Base-by-base conservation (phyloP, 2,113 vertebrate species). In the Microtus richardsoni region DNA sequence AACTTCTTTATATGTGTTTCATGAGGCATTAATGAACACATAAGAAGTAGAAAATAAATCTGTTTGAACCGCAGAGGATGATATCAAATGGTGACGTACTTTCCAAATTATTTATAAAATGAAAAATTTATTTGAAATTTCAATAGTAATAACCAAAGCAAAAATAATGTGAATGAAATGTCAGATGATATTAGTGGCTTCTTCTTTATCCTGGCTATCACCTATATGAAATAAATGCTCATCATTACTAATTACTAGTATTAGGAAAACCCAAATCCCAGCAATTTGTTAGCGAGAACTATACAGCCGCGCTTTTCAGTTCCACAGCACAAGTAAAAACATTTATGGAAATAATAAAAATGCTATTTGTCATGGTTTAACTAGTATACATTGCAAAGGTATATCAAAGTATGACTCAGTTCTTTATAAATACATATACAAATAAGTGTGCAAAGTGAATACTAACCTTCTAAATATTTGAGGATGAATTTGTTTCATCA, bases 61-160 rank as follows among this genome's bases (percentile, higher is more conserved):
- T 66, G 16, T 39, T 4, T 68, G 52, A 41, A 84, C 13, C 66
- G 10, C 24, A 84, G 3, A 47, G 3, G 30, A 47, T 19, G 3
- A 4, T 21, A 3, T 28, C 14, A 47, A 64, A 39, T 44, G 1
- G 4, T 64, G 0, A 54, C 21, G 14, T 11, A 0, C 44, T 75
- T 6, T 47, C 44, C 19, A 66, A 54, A 17, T 26, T 64, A 80
- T 52, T 4, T 24, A 10, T 64, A 80, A 88, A 13, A 11, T 49
- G 5, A 62, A 41, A 33, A n/a, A 47, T 12, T 62, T 62, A 39
- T 60, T 60, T 94, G 2, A 70, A 88, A 70, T 54, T 10, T 21
- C 39, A 71, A n/a, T 10, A 88, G 0, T 17, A 88, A 33, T 85
- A n/a, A 36, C 21, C 39, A 62, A 0, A 21, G 26, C 17, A 64